Evolutionary conservation across 2,797 vertebrate species (phyloP), one percentile per base, ranked within the genome.

Genomic region (Paedocypris micromegethes): DNA sequence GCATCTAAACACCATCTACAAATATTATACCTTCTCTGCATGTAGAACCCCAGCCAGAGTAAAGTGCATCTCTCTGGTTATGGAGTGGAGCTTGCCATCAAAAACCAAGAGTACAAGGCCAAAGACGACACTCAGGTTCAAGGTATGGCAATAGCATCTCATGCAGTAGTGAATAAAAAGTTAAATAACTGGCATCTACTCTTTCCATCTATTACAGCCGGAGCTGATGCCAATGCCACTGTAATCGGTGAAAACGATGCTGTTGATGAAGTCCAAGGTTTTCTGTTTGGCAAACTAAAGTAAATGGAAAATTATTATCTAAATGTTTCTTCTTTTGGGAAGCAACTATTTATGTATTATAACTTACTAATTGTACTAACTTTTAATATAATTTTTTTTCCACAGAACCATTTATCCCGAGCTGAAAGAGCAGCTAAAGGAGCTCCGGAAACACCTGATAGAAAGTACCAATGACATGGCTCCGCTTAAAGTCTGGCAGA

Each of bases 391-490:
- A 39, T 58, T 7, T 9, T 60, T 52, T 60, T 39, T 70, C 46
- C 4, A 4, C 76, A 91, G 90, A 76, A 86, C 83, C 0, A 41
- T 94, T 43, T 91, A 99, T 75, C 95, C 95, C 3, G 89, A 92
- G 63, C 83, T 98, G 73, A 90, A 89, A 71, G 94, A 92, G 64
- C 93, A 97, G 81, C 75, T 99, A 64, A 95, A 95, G 78, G 97
- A 99, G 81, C 79, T 99, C 73, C 89, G 97, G 62, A 98, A 95
- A 58, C 93, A 99, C 84, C 90, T 99, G 0, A 87, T 99, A 5
- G 97, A 99, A 85, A 99, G 95, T 80, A 99, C 97, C 76, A 99
- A 99, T 79, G 96, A 99, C 81, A 99, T 99, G 97, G 89, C 96
- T 1, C 96, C 96, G 50, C 86, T 99, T 63, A 99, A 99, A 90